Evolutionary conservation across 2,888 invertebrate species (phyloP), one percentile per base, ranked within the genome.

Genomic region (Thymelicus lineola): DNA sequence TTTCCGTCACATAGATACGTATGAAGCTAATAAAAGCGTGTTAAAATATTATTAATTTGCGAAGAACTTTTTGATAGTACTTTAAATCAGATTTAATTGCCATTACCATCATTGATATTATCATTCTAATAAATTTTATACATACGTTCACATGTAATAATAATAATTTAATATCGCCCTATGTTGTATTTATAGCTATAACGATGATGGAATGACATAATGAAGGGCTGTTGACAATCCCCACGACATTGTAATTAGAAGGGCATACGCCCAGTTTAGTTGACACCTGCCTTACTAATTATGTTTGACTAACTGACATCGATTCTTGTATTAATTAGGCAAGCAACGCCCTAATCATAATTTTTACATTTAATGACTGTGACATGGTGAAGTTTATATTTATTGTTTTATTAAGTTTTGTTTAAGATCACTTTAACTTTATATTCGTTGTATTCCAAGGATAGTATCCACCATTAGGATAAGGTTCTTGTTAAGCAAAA

Each of bases 201-300:
- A 61, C 61, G 60, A 61, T 42, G 61, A 60, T n/a, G 57, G 46
- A 67, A 45, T 67, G 60, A 61, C 61, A 57, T 68, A 68, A 62
- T 68, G 62, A 67, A 67, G 67, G 61, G 45, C 45, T 61, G 53
- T 60, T 68, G 36, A 68, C 65, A n/a, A 48, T 38, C 15, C 62
- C 62, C 68, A 68, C 62, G 68, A 61, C 17, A 68, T 62, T 53
- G 67, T 67, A 61, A 67, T 67, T 61, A 67, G 28, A 67, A 53
- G 38, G 59, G 38, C 82, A 84, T 84, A 82, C 81, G 82, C 79
- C 80, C 81, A 80, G 80, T 78, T 81, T 68, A 62, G 67, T 85
- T 81, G 81, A 77, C 79, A 75, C 71, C 71, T 62, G 73, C 72
- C 73, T 48, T 73, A 72, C 75, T 77, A 77, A 77, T 76, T 76